Percentiles rank a stretch among this genome's conserved stretches.
phyloP scores from a whole-genome alignment of 1,140 invertebrate species.

The Hycleus cichorii region DNA sequence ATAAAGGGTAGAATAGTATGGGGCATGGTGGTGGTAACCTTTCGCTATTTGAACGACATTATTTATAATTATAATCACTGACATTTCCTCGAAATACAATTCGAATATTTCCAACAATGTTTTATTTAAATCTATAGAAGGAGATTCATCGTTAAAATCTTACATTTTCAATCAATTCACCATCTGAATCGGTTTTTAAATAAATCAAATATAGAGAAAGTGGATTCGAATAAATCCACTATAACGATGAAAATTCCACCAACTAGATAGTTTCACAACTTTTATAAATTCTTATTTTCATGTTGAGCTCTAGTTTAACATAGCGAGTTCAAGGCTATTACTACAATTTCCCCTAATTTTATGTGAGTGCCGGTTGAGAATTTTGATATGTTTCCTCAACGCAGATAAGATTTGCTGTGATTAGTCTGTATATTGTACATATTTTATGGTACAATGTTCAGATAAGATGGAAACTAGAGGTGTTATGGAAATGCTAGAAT shows the following conservation, averaged over 20 bases:
- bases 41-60: conserved; percentile 9
- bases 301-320: conserved; percentile 4
- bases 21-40: conserved; percentile 1
- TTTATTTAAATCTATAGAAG: background rate
- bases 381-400: background rate
- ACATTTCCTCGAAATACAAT: background rate
- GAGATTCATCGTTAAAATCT: background rate
- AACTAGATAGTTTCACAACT: background rate
- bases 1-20: background rate
- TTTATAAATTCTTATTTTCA: conserved; percentile 3
- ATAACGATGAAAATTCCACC: background rate
- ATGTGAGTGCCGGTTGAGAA: conserved; percentile 6
- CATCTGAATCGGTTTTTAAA: no score
- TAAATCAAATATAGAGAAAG: conserved; percentile 1
- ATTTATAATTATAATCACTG: conserved; percentile 4
- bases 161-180: background rate
- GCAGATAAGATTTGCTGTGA: no score
- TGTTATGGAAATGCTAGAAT: no score
- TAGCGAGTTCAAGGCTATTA: conserved; percentile 2
- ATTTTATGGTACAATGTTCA: no score
- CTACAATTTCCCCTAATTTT: conserved; percentile 10
- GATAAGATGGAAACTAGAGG: no score
- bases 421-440: no score
- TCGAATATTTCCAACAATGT: background rate
- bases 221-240: conserved; percentile 4